phyloP scores from a whole-genome alignment of 2,797 vertebrate species.

The Spondyliosoma cantharus region DNA sequence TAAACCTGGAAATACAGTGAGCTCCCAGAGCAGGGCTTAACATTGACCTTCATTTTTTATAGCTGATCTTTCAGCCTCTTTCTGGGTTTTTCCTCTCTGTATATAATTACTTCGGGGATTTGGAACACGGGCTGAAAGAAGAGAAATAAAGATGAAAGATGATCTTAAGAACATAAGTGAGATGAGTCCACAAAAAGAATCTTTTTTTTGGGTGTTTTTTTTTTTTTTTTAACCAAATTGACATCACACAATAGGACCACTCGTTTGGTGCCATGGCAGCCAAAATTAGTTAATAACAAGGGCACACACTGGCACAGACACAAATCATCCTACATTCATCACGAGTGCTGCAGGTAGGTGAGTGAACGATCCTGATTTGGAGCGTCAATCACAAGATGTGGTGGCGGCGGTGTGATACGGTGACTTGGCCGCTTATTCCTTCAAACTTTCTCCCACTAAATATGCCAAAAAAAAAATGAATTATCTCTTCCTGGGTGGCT shows the following conservation, averaged over 20 bases:
- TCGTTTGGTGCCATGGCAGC: slow-evolving; percentile 3
- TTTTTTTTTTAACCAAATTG: not conserved
- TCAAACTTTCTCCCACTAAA: slow-evolving; percentile 12
- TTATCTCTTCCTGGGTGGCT: not conserved
- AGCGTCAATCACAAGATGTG: not conserved
- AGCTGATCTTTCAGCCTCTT: slow-evolving; percentile 1
- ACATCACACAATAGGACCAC: not conserved
- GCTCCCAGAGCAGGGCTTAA: slow-evolving; percentile 30
- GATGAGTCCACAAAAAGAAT: not conserved
- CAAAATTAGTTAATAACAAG: slow-evolving; percentile 5
- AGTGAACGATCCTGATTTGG: slow-evolving; percentile 1
- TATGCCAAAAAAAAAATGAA: not conserved
- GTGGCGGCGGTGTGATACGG: no score
- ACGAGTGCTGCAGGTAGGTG: not conserved
- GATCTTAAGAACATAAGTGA: not conserved
- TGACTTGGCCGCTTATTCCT: not conserved
- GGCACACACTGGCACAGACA: not conserved
- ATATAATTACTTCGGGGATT: slow-evolving; percentile 11
- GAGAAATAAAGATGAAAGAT: not conserved
- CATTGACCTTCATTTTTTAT: slow-evolving; percentile 49
- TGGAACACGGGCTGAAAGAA: not conserved
- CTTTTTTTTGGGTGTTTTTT: not conserved
- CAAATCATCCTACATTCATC: not conserved
- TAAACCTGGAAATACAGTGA: slow-evolving; percentile 20
- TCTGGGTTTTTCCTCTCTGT: not conserved